Percentiles rank a stretch among this genome's conserved stretches.
Evolutionary conservation across 1,140 invertebrate genomes (phyloP).

Genomic region (Piezodorus guildinii): DNA sequence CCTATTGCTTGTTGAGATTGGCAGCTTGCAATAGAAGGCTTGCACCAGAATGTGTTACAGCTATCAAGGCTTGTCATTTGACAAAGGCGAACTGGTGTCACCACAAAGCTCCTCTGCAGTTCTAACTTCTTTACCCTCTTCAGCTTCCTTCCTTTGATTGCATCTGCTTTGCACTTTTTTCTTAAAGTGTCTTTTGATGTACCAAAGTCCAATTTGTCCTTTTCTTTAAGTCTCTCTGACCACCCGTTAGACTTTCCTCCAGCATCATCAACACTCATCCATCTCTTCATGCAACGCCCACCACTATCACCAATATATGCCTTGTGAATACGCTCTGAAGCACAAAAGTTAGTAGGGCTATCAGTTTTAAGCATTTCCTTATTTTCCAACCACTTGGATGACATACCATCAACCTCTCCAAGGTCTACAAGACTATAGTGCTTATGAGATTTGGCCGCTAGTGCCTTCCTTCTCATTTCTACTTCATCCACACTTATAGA

Average conservation of each 20-base stretch:
- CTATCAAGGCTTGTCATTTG: conserved; percentile 3
- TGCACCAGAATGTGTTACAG: conserved; percentile 9
- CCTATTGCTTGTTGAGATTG: not conserved
- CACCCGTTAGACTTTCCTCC: conserved; percentile 14
- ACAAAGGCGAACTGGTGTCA: conserved; percentile 22
- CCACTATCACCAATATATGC: conserved; percentile 20
- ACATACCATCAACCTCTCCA: conserved; percentile 22
- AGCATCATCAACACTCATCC: conserved; percentile 27
- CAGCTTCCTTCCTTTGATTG: conserved; percentile 24
- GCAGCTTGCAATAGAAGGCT: not conserved
- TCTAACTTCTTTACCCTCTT: conserved; percentile 25
- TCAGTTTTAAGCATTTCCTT: conserved; percentile 8
- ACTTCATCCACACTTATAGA: conserved; percentile 30
- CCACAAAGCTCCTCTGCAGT: conserved; percentile 26
- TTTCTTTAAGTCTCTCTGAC: conserved; percentile 17
- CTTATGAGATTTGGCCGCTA: conserved; percentile 20
- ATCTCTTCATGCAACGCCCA: conserved; percentile 21
- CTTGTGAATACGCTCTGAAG: conserved; percentile 26
- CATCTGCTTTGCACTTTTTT: conserved; percentile 23
- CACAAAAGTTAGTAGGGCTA: conserved; percentile 23
- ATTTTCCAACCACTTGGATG: not conserved
- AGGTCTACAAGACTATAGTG: conserved; percentile 29
- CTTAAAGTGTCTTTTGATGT: conserved; percentile 21
- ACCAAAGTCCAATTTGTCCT: conserved; percentile 22
- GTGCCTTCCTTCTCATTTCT: conserved; percentile 24